Conservation (phyloP, 2,113 vertebrate genomes). For the Zosterops borbonicus region DNA sequence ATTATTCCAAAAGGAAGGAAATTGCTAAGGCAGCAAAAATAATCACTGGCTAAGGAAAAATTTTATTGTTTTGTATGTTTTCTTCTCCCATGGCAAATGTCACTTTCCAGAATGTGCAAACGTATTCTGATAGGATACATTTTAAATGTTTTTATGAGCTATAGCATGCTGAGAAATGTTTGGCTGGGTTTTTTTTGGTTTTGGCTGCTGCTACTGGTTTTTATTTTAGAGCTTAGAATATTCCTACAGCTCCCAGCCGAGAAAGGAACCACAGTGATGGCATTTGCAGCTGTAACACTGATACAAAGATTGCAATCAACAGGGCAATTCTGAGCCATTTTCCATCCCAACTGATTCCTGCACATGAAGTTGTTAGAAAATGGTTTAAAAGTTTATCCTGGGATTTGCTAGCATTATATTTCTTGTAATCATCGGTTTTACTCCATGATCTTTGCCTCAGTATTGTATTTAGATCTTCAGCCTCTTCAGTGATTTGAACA, state of each 20-base stretch:
- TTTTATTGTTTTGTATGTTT: slow-evolving; percentile 19
- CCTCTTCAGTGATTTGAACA: neutral
- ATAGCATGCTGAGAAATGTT: neutral
- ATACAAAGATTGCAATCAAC: accelerated
- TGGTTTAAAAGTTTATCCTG: neutral
- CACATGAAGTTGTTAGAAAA: neutral
- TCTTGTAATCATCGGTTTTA: neutral
- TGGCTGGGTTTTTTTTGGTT: neutral
- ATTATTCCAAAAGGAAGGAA: slow-evolving; percentile 53
- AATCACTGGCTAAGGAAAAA: slow-evolving; percentile 13
- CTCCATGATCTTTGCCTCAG: neutral
- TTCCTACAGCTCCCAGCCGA: neutral
- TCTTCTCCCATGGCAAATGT: neutral
- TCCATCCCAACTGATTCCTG: neutral
- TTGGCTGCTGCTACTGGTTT: neutral
- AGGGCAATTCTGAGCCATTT: neutral
- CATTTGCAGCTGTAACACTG: neutral
- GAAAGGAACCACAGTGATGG: neutral
- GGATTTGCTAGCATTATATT: neutral
- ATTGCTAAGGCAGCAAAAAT: slow-evolving; percentile 22
- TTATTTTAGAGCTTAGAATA: neutral
- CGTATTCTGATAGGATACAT: neutral
- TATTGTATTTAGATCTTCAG: neutral
- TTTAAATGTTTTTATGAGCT: neutral
- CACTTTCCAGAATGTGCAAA: neutral